phyloP scores from a whole-genome alignment of 2,113 vertebrate species.

The Callaeas wilsoni region DNA sequence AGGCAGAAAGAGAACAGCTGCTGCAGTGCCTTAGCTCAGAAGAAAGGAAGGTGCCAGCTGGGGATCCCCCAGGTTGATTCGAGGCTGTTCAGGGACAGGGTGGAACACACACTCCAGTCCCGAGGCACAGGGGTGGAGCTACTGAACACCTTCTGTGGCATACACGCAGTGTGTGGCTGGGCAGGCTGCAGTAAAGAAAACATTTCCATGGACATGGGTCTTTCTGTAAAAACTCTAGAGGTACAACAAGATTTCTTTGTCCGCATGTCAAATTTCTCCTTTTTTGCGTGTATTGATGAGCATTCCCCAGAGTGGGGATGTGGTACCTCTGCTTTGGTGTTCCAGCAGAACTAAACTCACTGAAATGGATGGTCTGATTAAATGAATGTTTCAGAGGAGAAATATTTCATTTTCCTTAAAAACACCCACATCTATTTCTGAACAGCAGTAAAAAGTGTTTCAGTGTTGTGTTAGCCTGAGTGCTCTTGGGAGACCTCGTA shows the following conservation, averaged over 20 bases:
- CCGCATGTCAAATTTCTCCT: not conserved
- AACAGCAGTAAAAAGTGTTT: not conserved
- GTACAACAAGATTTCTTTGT: not conserved
- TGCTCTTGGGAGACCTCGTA: not conserved
- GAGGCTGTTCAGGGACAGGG: not conserved
- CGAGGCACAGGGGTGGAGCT: not conserved
- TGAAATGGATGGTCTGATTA: not conserved
- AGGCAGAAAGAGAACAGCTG: not conserved
- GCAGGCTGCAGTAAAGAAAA: not conserved
- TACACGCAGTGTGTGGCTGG: accelerated
- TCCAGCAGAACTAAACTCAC: not conserved
- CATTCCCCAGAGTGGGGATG: not conserved
- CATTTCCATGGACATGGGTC: accelerated
- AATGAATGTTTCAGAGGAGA: not conserved
- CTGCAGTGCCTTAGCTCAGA: not conserved
- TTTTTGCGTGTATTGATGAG: not conserved
- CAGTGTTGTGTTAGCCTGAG: not conserved
- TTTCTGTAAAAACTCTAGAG: not conserved
- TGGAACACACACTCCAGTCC: accelerated
- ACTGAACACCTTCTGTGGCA: not conserved
- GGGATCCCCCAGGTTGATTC: accelerated
- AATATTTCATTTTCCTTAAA: not conserved
- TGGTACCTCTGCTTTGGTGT: not conserved
- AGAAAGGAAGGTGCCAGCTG: not conserved
- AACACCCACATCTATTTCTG: not conserved